Base-by-base conservation (phyloP, 2,888 invertebrate species). In the Polydesmus complanatus region DNA sequence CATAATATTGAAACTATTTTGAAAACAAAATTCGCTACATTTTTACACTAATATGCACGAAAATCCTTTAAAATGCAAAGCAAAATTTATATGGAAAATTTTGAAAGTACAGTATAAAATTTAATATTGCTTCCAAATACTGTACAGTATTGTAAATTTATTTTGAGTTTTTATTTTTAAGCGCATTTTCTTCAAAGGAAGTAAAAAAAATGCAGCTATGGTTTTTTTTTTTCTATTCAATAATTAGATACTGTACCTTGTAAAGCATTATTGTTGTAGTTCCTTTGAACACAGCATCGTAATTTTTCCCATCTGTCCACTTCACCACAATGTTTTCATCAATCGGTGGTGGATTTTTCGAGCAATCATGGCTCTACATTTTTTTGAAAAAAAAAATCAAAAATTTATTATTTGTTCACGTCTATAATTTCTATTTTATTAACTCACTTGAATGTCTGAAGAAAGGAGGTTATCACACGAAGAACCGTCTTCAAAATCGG, bases 401-500 rank as follows among this genome's bases (percentile, higher is more conserved):
- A 23, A n/a, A n/a, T n/a, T n/a, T n/a, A n/a, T n/a, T n/a, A n/a
- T n/a, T n/a, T n/a, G n/a, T n/a, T n/a, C n/a, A n/a, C n/a, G n/a
- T n/a, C n/a, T n/a, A n/a, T n/a, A 14, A 52, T 11, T 52, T 52
- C 11, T 11, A 52, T 14, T 11, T 52, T 54, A 26, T 21, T 14
- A 27, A 14, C 21, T 54, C 25, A 82, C 80, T 66, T 77, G 73
- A 67, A 83, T 78, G 66, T 80, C 79, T 56, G 75, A 71, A 19
- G 78, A 77, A 58, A 77, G 77, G 51, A 82, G 74, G 70, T 81
- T 79, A 27, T 80, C 78, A 64, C 80, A 80, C 68, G 79, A 79
- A 22, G 81, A 80, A 19, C 74, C 75, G 25, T 61, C 61, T 52
- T 53, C 52, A 70, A 84, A 84, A 62, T 80, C 79, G 2, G 83